These are phyloP conservation scores for Pandemis cinnamomeana DNA, from an alignment of 2,888 invertebrate genomes.

Conservation along the genomic window DNA sequence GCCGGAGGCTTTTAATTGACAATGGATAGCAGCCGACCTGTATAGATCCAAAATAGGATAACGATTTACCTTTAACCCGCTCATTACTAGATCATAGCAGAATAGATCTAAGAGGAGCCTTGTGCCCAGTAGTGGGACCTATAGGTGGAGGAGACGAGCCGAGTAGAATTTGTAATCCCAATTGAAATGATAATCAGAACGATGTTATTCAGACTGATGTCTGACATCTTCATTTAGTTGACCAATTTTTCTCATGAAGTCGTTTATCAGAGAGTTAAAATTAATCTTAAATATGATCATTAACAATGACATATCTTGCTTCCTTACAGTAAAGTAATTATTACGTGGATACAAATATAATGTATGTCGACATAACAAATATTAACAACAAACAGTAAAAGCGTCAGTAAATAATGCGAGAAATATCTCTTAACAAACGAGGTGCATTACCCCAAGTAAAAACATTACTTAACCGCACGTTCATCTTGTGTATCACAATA, in stretches of 20 bases:
- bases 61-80: slow-evolving; percentile 70
- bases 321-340: background rate
- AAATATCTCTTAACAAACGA: background rate
- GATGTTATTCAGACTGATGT: background rate
- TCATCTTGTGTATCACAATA: slow-evolving; percentile 2
- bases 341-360: background rate
- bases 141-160: too few species aligned
- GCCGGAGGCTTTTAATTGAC: slow-evolving; percentile 79
- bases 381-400: background rate
- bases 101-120: background rate
- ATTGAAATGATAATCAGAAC: background rate
- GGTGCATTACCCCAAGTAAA: background rate
- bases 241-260: background rate
- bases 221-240: background rate
- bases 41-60: slow-evolving; percentile 66
- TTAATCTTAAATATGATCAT: background rate
- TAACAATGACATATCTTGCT: background rate
- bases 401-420: background rate
- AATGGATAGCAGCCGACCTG: slow-evolving; percentile 70
- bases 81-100: slow-evolving; percentile 46
- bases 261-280: background rate
- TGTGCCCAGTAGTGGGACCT: too few species aligned
- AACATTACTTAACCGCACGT: slow-evolving; percentile 2
- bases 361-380: background rate
- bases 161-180: background rate